Evolutionary conservation across 2,113 vertebrate species (phyloP), one percentile per base, ranked within the genome.

Genomic region (Athene noctua): DNA sequence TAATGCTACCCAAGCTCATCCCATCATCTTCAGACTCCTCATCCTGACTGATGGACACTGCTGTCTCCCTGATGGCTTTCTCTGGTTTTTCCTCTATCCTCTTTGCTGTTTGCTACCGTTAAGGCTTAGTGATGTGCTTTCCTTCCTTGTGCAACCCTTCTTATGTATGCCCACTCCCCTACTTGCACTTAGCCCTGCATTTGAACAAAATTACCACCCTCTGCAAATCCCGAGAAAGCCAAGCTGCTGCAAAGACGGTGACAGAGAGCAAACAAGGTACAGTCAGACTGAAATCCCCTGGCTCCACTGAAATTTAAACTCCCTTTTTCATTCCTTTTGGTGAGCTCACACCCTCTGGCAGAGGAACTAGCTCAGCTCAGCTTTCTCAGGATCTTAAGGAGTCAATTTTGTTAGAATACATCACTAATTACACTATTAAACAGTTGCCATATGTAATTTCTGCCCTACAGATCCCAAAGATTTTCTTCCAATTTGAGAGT

Each of bases 181-280:
- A 4, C 30, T 57, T 59, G 55, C 54, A 61, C 57, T 73, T 78
- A 94, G 88, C 40, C 29, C 68, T 91, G 52, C 44, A n/a, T 18
- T 79, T 34, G 82, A 91, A 89, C 22, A 46, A 26, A 81, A 91
- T 72, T 32, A 46, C 66, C 54, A 61, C 15, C 32, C 70, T 61
- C 86, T 85, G 83, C 65, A 92, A 87, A 90, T n/a, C 46, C 58
- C 21, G 46, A 87, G 77, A 87, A 92, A 96, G 68, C 70, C 5
- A 19, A 94, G 83, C 88, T 96, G 67, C 68, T 63, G 63, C 3
- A 0, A 59, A 86, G 66, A 36, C 72, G 81, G 86, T 51, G 73
- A 62, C 68, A 80, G 74, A 65, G 52, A 55, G 55, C 0, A 2
- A 96, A 74, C 42, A 72, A 71, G 70, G 61, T 57, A 62, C n/a